Percentiles rank a stretch among this genome's conserved stretches.
Conservation (phyloP, 2,888 invertebrate genomes). For the Heliconius ethilla region DNA sequence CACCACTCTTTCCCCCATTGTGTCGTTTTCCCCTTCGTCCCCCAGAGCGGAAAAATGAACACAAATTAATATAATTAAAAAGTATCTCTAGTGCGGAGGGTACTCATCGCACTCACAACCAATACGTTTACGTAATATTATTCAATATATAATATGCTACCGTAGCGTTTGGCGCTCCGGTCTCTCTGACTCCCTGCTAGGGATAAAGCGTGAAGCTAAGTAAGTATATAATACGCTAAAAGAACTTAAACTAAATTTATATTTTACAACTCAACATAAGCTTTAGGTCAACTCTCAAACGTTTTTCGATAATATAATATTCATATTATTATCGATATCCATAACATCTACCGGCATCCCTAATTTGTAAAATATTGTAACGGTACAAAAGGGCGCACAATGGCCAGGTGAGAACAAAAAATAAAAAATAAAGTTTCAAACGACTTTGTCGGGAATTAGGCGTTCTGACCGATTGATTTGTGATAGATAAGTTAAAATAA, state of each 20-base stretch:
- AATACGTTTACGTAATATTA: neutral
- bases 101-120: neutral
- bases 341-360: constrained; percentile 46
- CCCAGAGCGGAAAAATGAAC: neutral
- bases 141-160: neutral
- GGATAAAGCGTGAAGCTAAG: too few relatives aligned
- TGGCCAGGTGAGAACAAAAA: constrained; percentile 50
- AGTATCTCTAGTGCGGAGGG: too few relatives aligned
- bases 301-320: constrained; percentile 33
- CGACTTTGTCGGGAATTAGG: constrained; percentile 40
- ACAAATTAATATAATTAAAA: neutral
- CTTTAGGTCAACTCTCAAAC: constrained; percentile 23
- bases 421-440: constrained; percentile 49
- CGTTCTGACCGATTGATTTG: constrained; percentile 1
- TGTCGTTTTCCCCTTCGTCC: too few relatives aligned
- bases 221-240: too few relatives aligned
- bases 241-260: neutral
- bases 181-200: too few relatives aligned
- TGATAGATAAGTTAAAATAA: constrained; percentile 9
- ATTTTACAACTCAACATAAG: neutral
- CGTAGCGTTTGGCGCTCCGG: too few relatives aligned
- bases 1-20: too few relatives aligned
- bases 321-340: constrained; percentile 43
- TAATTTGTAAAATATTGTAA: constrained; percentile 51
- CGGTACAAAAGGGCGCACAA: constrained; percentile 52